A percentile compares a stretch with the other conserved stretches of the same genome.
Conservation (phyloP, 2,888 invertebrate species). For the Lacanobia oleracea region DNA sequence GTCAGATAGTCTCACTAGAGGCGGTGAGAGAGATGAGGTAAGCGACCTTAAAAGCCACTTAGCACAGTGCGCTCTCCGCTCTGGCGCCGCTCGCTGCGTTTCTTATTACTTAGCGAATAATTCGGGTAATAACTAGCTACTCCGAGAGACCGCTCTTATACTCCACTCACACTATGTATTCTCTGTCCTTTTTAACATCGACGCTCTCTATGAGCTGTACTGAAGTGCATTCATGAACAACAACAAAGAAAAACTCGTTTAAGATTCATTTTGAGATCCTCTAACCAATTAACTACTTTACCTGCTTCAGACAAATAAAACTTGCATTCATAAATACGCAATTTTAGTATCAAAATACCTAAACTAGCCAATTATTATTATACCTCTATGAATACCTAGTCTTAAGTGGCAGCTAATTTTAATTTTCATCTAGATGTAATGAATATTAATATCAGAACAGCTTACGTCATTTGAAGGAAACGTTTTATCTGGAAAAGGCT, state of each 20-base stretch:
- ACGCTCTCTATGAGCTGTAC: slow-evolving; percentile 10
- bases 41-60: slow-evolving; percentile 90
- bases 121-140: slow-evolving; percentile 77
- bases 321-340: slow-evolving; percentile 36
- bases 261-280: background rate
- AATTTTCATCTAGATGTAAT: slow-evolving; percentile 35
- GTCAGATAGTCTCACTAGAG: slow-evolving; percentile 76
- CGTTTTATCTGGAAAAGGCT: slow-evolving; percentile 34
- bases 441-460: slow-evolving; percentile 30
- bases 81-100: slow-evolving; percentile 79
- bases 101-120: slow-evolving; percentile 86
- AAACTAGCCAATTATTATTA: slow-evolving; percentile 49
- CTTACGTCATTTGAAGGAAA: slow-evolving; percentile 38
- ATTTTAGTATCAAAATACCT: slow-evolving; percentile 42
- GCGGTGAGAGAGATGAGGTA: slow-evolving; percentile 86
- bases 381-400: slow-evolving; percentile 17
- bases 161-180: slow-evolving; percentile 29
- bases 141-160: slow-evolving; percentile 51
- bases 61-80: slow-evolving; percentile 81
- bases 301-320: slow-evolving; percentile 35
- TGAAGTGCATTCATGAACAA: slow-evolving; percentile 6
- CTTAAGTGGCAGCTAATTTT: slow-evolving; percentile 40
- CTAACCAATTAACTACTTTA: slow-evolving; percentile 41
- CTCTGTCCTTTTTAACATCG: slow-evolving; percentile 45
- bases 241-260: background rate